Conservation (phyloP, 2,888 invertebrate species). For the Lochmaea crataegi region DNA sequence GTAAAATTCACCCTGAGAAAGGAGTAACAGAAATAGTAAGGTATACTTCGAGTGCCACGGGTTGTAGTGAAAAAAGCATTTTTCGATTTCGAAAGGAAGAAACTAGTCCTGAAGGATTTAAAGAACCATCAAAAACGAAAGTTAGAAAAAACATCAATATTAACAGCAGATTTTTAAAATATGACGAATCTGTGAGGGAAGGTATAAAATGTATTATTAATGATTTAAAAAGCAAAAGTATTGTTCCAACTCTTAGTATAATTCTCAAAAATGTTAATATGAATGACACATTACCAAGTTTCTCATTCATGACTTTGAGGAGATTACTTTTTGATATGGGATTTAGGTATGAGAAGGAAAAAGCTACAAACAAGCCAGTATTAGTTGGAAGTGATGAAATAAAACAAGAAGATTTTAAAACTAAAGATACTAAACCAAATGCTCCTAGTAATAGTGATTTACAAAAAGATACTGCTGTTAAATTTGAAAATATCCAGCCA, state of each 20-base stretch:
- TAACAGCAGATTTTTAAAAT: slow-evolving; percentile 63
- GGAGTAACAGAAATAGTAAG: slow-evolving; percentile 62
- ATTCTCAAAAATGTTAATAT: slow-evolving; percentile 60
- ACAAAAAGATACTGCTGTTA: slow-evolving; percentile 17
- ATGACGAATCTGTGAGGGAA: slow-evolving; percentile 60
- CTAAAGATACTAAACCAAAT: slow-evolving; percentile 26
- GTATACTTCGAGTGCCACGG: slow-evolving; percentile 62
- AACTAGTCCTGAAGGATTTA: slow-evolving; percentile 61
- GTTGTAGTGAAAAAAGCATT: slow-evolving; percentile 64
- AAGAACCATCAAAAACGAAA: slow-evolving; percentile 62
- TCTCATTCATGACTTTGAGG: slow-evolving; percentile 62
- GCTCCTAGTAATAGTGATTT: not conserved
- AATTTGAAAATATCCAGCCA: slow-evolving; percentile 7
- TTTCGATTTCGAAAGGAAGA: slow-evolving; percentile 64
- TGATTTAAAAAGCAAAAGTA: slow-evolving; percentile 59
- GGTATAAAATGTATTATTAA: slow-evolving; percentile 61
- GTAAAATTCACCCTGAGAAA: slow-evolving; percentile 57
- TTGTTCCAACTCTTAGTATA: slow-evolving; percentile 60
- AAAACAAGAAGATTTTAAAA: slow-evolving; percentile 5
- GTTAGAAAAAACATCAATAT: slow-evolving; percentile 62
- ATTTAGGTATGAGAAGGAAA: slow-evolving; percentile 61
- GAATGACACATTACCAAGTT: slow-evolving; percentile 58
- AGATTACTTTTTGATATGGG: slow-evolving; percentile 63
- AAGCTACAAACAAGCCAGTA: slow-evolving; percentile 60
- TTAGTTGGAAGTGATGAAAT: slow-evolving; percentile 56